Conservation (phyloP, 2,797 vertebrate species). For the Melanotaenia maccullochi region DNA sequence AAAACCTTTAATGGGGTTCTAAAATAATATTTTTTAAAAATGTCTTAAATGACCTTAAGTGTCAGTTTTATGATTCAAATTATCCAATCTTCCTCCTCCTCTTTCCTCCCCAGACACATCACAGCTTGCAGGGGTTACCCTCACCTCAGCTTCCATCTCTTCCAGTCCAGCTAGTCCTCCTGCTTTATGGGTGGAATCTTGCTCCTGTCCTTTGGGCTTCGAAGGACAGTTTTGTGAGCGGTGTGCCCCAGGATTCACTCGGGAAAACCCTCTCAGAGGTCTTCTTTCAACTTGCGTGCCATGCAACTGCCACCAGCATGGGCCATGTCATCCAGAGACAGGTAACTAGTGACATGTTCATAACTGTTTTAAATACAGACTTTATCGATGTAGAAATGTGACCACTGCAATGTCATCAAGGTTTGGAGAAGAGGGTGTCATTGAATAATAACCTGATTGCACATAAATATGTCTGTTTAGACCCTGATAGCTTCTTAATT, state of each 20-base stretch:
- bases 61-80: conserved; percentile 15
- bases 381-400: not conserved
- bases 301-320: conserved; percentile 91
- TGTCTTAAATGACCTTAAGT: not conserved
- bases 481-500: not conserved
- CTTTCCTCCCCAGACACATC: conserved; percentile 80
- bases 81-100: conserved; percentile 5
- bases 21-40: conserved; percentile 1
- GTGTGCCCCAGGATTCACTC: conserved; percentile 86
- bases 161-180: not conserved
- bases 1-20: conserved; percentile 23
- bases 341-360: conserved; percentile 71
- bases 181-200: conserved; percentile 90
- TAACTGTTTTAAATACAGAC: not conserved
- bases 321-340: conserved; percentile 87
- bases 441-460: not conserved
- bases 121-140: conserved; percentile 81
- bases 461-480: not conserved
- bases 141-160: conserved; percentile 80
- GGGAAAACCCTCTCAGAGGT: conserved; percentile 75
- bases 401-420: not conserved
- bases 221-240: conserved; percentile 88
- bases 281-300: conserved; percentile 84
- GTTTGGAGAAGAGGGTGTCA: not conserved
- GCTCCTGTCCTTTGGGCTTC: conserved; percentile 87